Conservation (phyloP, 2,113 vertebrate genomes). For the Prietella phreatophila region DNA sequence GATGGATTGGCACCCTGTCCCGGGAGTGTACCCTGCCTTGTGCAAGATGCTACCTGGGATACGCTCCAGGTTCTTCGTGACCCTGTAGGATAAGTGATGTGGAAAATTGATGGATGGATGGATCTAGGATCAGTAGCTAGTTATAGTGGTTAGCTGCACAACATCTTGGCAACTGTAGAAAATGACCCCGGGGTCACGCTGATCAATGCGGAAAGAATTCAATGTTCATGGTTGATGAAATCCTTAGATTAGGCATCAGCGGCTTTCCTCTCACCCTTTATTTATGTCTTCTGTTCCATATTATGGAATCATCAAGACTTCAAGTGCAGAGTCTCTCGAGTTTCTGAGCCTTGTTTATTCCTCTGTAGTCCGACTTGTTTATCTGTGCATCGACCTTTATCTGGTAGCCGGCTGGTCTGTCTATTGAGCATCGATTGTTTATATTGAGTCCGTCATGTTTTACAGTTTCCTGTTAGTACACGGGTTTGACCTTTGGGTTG, state of each 20-base stretch:
- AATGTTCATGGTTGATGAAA: not conserved
- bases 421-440: constrained; percentile 18
- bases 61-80: no score
- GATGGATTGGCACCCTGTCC: no score
- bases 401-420: not conserved
- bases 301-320: not conserved
- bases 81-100: no score
- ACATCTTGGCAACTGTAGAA: not conserved
- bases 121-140: not conserved
- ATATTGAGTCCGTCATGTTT: not conserved
- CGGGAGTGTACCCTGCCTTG: no score
- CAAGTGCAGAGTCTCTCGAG: not conserved
- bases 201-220: not conserved
- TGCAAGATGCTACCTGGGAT: no score
- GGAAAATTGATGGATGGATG: no score
- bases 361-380: not conserved
- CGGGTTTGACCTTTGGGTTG: constrained; percentile 6
- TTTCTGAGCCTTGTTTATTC: constrained; percentile 14
- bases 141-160: not conserved
- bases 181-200: not conserved
- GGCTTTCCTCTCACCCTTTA: not conserved
- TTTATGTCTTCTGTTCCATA: not conserved
- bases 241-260: not conserved
- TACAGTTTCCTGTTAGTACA: constrained; percentile 16
- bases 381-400: constrained; percentile 17